Evolutionary conservation across 2,888 invertebrate species (phyloP), one percentile per base, ranked within the genome.

Genomic region (Zaprionus bogoriensis): DNA sequence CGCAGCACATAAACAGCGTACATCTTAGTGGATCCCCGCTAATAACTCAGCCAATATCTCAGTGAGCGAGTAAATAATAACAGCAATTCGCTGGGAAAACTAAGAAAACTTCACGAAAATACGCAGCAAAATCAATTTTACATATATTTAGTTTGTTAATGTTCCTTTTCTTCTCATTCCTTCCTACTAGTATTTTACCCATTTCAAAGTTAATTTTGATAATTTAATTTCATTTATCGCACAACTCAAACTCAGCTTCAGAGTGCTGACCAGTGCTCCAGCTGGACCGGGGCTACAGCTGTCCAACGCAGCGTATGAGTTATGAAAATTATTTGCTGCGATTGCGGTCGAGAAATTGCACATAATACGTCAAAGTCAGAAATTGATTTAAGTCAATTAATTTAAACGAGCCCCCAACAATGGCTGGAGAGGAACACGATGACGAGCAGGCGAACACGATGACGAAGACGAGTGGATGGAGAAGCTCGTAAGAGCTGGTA

Each of bases 361-460:
- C 60, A 66, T 58, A 70, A 81, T 85, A 87, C 83, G 86, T 82
- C 81, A 87, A 85, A 87, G 87, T 83, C 87, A 85, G 83, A 82
- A 87, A 84, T 87, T 84, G 84, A 88, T 84, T 87, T 76, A 84
- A 87, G 88, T 74, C 84, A 84, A 84, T 84, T 84, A 87, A 87
- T 87, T 87, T 83, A 76, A 85, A 82, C 79, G 67, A 82, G 58
- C 75, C 60, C 14, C 4, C 44, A 52, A 22, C 23, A 22, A 28
- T 39, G 10, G n/a, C 23, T n/a, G n/a, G n/a, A n/a, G n/a, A n/a
- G 14, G 32, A 12, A 14, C 32, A 32, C 32, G 30, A 30, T n/a
- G n/a, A n/a, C n/a, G n/a, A n/a, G n/a, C 30, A 12, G 17, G 17
- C 32, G 32, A 36, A 36, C 32, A 36, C 14, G 32, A 12, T 36